Evolutionary conservation across 1,140 invertebrate species (phyloP).

Genomic region (Drosophila bocqueti): DNA sequence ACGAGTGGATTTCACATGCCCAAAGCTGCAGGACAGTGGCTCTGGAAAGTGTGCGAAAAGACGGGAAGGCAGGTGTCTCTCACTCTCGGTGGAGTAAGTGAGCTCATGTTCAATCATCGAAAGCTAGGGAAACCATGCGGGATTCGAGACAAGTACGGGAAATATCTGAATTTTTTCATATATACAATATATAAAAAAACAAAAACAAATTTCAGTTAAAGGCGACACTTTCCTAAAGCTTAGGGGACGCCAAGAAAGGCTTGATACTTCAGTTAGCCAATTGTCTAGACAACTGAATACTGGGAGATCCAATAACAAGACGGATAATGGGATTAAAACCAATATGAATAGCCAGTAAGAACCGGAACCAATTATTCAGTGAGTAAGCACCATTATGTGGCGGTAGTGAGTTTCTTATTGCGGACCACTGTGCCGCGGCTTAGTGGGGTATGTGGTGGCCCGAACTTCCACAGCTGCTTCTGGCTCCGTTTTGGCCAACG

Average conservation of each 20-base stretch:
- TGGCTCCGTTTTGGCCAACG: slow-evolving; percentile 19
- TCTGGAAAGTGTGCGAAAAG: slow-evolving; percentile 8
- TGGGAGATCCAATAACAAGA: background rate
- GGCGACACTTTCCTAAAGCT: background rate
- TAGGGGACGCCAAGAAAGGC: background rate
- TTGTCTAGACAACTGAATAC: background rate
- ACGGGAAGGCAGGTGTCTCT: slow-evolving; percentile 6
- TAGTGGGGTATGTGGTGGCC: slow-evolving; percentile 19
- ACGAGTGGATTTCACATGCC: slow-evolving; percentile 9
- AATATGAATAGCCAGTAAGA: background rate
- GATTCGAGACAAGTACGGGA: background rate
- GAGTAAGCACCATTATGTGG: background rate
- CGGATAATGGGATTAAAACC: background rate
- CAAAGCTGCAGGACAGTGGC: slow-evolving; percentile 20
- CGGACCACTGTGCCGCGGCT: slow-evolving; percentile 19
- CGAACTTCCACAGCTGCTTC: slow-evolving; percentile 18
- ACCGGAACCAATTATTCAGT: slow-evolving; percentile 15
- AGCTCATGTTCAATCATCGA: background rate
- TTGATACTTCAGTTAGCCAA: background rate
- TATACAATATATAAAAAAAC: background rate
- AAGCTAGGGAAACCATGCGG: background rate
- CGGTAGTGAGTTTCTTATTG: background rate
- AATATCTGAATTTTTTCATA: background rate
- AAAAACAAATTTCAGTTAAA: too few species aligned
- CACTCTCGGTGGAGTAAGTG: background rate